Percentiles rank a stretch among this genome's conserved stretches.
Conservation (phyloP, 2,113 vertebrate genomes). For the Lophius piscatorius region DNA sequence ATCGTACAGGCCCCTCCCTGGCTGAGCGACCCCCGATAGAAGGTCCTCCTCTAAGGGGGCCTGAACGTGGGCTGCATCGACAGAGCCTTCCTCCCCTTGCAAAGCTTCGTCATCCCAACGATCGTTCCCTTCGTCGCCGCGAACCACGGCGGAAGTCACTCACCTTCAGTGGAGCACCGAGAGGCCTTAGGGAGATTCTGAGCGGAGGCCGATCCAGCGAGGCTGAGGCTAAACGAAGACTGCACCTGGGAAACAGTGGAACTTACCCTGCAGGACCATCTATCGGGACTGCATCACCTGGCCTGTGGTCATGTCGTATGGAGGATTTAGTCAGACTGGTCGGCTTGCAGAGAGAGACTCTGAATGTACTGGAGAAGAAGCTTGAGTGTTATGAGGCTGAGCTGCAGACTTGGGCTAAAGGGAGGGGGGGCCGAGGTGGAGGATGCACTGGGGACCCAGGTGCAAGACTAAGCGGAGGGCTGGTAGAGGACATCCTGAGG, state of each 20-base stretch:
- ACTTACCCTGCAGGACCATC: conserved; percentile 56
- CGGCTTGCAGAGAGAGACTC: conserved; percentile 89
- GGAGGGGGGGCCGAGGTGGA: conserved; percentile 75
- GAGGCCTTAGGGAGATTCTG: conserved; percentile 92
- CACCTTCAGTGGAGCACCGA: conserved; percentile 93
- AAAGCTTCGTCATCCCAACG: conserved; percentile 87
- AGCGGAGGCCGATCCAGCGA: conserved; percentile 84
- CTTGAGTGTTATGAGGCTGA: conserved; percentile 87
- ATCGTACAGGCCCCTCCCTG: conserved; percentile 92
- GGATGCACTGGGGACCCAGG: conserved; percentile 69
- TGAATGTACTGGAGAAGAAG: conserved; percentile 87
- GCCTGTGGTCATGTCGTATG: conserved; percentile 73
- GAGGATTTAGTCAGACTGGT: conserved; percentile 90
- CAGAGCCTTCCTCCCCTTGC: conserved; percentile 94
- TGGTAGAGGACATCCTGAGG: conserved; percentile 88
- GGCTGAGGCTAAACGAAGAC: conserved; percentile 84
- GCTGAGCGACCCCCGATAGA: conserved; percentile 92
- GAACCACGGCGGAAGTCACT: conserved; percentile 96
- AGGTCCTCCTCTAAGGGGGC: conserved; percentile 85
- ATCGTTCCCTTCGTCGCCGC: conserved; percentile 87
- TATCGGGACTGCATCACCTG: conserved; percentile 47
- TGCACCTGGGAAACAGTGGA: conserved; percentile 70
- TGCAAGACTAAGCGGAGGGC: conserved; percentile 50
- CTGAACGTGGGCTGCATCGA: conserved; percentile 90
- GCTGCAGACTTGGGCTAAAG: conserved; percentile 87